Conservation (phyloP, 2,113 vertebrate genomes). For the Rynchops niger region DNA sequence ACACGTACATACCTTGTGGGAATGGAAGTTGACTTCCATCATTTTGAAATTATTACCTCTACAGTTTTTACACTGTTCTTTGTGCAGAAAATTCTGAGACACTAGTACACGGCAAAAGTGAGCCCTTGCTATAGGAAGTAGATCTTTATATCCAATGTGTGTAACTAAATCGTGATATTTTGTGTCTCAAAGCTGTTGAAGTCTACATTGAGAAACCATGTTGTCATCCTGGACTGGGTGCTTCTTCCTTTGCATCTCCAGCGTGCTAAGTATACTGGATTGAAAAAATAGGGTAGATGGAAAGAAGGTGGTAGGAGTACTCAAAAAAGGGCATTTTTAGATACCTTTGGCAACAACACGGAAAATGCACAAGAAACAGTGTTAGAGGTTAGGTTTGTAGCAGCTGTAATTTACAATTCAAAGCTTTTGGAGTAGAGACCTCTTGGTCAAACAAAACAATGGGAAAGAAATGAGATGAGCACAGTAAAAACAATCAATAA, state of each 20-base stretch:
- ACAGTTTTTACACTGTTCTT: background rate
- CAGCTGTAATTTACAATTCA: background rate
- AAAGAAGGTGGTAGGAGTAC: background rate
- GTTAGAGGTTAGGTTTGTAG: background rate
- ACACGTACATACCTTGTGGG: background rate
- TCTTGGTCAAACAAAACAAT: background rate
- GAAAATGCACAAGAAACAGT: background rate
- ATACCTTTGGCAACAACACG: background rate
- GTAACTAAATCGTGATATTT: background rate
- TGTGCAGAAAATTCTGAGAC: background rate
- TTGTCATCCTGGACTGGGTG: background rate
- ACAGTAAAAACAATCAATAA: slow-evolving; percentile 6
- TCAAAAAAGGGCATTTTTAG: background rate
- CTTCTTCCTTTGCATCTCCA: background rate
- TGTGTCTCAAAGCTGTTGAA: background rate
- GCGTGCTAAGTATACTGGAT: background rate
- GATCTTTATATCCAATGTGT: background rate
- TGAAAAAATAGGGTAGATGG: background rate
- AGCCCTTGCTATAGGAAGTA: background rate
- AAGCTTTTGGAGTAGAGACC: background rate
- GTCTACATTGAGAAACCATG: background rate
- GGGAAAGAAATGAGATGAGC: background rate
- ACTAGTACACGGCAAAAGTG: background rate
- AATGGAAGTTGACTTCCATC: background rate
- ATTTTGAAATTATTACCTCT: background rate